Evolutionary conservation across 2,113 vertebrate genomes (phyloP).

Genomic region (Ochotona princeps): DNA sequence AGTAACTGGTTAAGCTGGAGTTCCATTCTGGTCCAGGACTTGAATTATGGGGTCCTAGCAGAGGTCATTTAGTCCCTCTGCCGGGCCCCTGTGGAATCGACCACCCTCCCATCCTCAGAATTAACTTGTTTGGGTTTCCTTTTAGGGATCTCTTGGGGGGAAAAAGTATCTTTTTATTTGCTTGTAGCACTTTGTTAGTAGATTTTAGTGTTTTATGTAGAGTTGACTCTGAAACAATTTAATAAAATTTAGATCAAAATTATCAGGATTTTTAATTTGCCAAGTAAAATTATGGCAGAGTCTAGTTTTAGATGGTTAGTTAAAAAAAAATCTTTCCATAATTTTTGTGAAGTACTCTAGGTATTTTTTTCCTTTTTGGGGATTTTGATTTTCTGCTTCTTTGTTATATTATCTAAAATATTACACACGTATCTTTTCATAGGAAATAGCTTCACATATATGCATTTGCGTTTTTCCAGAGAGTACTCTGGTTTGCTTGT

Average conservation of each 20-base stretch:
- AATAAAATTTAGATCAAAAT: conserved; percentile 48
- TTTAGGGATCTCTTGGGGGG: conserved; percentile 44
- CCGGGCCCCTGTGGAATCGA: neutral
- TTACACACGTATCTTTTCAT: conserved; percentile 33
- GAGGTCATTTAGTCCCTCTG: conserved; percentile 63
- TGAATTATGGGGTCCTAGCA: conserved; percentile 21
- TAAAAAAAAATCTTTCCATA: conserved; percentile 47
- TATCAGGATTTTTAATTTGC: conserved; percentile 45
- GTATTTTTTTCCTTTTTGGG: neutral
- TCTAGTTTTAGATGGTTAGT: conserved; percentile 27
- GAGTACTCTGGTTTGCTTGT: neutral
- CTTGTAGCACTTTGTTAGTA: neutral
- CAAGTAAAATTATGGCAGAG: conserved; percentile 36
- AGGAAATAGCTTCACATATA: conserved; percentile 13
- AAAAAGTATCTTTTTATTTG: conserved; percentile 48
- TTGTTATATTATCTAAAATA: conserved; percentile 46
- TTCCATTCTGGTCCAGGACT: conserved; percentile 67
- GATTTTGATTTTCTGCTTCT: conserved; percentile 57
- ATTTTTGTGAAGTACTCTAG: conserved; percentile 52
- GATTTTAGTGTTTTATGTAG: conserved; percentile 45
- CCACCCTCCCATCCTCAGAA: neutral
- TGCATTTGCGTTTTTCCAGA: conserved; percentile 5
- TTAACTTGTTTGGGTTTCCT: conserved; percentile 46
- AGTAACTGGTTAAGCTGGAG: conserved; percentile 80
- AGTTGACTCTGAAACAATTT: conserved; percentile 30